These are phyloP conservation scores for Globodera ellingtonae DNA, from an alignment of 1,140 invertebrate species.

Conservation along the genomic window DNA sequence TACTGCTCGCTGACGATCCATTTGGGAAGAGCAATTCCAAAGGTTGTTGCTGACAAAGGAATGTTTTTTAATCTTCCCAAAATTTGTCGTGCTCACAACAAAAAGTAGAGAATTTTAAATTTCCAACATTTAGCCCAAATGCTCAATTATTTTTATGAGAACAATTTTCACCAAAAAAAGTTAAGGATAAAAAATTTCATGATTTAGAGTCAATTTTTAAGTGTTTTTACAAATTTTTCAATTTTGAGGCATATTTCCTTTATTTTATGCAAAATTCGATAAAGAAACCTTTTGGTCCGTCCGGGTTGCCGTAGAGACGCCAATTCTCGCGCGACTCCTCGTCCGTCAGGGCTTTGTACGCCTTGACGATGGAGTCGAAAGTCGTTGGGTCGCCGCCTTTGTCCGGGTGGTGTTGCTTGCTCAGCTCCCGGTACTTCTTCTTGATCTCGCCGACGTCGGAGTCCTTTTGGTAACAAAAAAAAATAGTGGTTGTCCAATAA, in stretches of 20 bases:
- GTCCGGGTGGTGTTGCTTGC: slow-evolving; percentile 92
- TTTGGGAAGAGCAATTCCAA: slow-evolving; percentile 97
- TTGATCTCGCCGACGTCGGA: slow-evolving; percentile 86
- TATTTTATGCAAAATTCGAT: not conserved
- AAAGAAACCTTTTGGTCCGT: slow-evolving; percentile 81
- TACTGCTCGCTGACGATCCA: slow-evolving; percentile 99
- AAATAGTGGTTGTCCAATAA: not conserved
- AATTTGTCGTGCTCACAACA: not conserved
- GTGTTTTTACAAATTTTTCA: too few species aligned
- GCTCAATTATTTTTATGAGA: too few species aligned
- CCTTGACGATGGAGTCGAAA: slow-evolving; percentile 97
- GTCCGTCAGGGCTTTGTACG: slow-evolving; percentile 84
- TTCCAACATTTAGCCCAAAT: too few species aligned
- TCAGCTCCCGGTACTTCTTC: slow-evolving; percentile 89
- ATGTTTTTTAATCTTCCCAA: slow-evolving; percentile 6
- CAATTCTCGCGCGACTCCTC: slow-evolving; percentile 94
- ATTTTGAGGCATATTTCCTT: too few species aligned
- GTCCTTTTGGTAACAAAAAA: slow-evolving; percentile 67
- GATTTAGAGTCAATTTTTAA: too few species aligned
- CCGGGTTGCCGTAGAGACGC: slow-evolving; percentile 98
- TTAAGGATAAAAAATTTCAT: too few species aligned
- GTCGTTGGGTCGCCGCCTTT: slow-evolving; percentile 89
- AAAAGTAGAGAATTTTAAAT: too few species aligned
- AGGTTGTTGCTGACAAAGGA: slow-evolving; percentile 79
- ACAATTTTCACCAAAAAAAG: too few species aligned